Evolutionary conservation across 2,113 vertebrate species (phyloP), one percentile per base, ranked within the genome.

Genomic region (Hydrolagus affinis): DNA sequence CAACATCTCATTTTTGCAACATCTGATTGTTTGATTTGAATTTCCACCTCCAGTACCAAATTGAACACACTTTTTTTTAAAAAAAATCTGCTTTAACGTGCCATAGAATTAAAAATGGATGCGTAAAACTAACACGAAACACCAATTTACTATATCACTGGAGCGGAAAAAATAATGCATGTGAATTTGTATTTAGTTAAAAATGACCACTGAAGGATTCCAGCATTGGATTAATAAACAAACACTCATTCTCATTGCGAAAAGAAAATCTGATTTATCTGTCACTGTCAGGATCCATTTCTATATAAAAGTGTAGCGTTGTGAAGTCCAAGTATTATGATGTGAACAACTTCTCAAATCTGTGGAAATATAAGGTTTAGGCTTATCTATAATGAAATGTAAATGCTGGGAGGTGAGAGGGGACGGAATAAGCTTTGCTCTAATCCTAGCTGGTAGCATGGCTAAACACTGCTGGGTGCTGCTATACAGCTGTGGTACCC

Each of bases 361-460:
- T 17, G 17, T 23, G 62, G 59, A 80, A 80, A 80, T 76, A 60
- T 30, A 62, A 68, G 25, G 30, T 83, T 64, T 66, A 28, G 59
- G 78, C 78, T 66, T 66, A 83, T 66, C 78, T 83, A 17, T 68
- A 83, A 83, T 83, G 59, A 66, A 83, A 83, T 83, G 15, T 66
- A 83, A 83, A 83, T 75, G 78, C 78, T 83, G 78, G 66, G 19
- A 19, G 21, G 64, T 64, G 30, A 19, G 78, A 60, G 64, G 78
- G 66, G 19, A 19, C 11, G 64, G 64, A 64, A 19, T 80, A 80
- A 80, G 60, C 77, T 25, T 75, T 28, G 12, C 3, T 28, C 59
- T 64, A 80, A 80, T 12, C 23, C 59, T 9, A 59, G 30, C 62
- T 68, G 25, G 60, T 15, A 32, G 78, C 0, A 10, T 66, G 62